Evolutionary conservation across 2,888 invertebrate species (phyloP).

Genomic region (Synanthedon vespiformis): DNA sequence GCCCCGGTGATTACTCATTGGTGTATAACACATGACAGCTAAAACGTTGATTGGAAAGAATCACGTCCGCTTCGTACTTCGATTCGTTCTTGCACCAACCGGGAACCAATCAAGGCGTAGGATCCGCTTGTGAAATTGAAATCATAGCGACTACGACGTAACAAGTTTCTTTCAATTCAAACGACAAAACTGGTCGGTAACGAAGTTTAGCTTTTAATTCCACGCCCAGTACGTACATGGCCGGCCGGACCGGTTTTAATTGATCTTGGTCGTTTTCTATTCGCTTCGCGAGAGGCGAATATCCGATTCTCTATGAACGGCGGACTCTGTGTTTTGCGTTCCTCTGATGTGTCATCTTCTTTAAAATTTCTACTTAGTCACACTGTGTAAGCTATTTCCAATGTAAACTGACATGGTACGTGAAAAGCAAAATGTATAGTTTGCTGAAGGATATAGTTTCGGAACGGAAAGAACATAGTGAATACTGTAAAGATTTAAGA

Average conservation of each 20-base stretch:
- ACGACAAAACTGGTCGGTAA: conserved; percentile 59
- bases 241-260: conserved; percentile 37
- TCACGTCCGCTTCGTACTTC: conserved; percentile 22
- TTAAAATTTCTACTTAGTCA: background rate
- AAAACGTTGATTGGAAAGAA: conserved; percentile 21
- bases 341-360: background rate
- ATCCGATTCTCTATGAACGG: conserved; percentile 20
- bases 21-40: background rate
- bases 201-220: conserved; percentile 65
- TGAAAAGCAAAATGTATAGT: too few species aligned
- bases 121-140: conserved; percentile 65
- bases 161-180: conserved; percentile 65
- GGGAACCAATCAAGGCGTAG: conserved; percentile 57
- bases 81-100: conserved; percentile 33
- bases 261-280: conserved; percentile 50
- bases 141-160: conserved; percentile 49
- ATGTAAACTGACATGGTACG: too few species aligned
- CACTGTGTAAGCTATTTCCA: too few species aligned
- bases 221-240: conserved; percentile 19
- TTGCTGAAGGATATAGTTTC: too few species aligned
- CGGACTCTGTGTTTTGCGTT: background rate
- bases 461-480: too few species aligned
- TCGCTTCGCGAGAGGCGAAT: conserved; percentile 24
- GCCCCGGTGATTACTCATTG: background rate
- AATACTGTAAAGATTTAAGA: too few species aligned